phyloP scores from a whole-genome alignment of 2,113 vertebrate genomes.

The Genyomyrus donnyi region DNA sequence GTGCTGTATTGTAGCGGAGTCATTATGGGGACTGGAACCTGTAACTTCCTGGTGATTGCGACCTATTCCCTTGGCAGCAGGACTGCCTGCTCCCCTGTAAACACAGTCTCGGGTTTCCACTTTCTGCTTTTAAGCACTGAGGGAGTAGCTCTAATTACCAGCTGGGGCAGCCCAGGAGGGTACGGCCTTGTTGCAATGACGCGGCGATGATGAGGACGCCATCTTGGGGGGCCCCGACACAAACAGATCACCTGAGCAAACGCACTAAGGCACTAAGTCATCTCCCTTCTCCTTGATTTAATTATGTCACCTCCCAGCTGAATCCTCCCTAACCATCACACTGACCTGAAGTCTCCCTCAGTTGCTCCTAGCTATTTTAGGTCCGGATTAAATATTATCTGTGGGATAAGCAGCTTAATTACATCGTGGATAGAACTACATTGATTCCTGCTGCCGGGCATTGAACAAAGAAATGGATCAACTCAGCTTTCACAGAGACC shows the following conservation, averaged over 20 bases:
- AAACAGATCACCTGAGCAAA: neutral
- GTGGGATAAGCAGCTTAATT: constrained; percentile 17
- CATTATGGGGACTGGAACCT: neutral
- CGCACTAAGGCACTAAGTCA: neutral
- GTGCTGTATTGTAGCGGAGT: neutral
- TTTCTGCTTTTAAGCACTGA: neutral
- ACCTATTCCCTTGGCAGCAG: neutral
- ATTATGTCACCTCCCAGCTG: neutral
- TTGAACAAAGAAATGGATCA: constrained; percentile 1
- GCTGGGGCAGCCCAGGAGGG: neutral
- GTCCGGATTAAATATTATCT: neutral
- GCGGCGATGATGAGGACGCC: neutral
- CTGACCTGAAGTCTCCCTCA: neutral
- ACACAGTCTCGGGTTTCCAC: neutral
- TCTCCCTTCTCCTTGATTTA: neutral
- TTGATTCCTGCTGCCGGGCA: neutral
- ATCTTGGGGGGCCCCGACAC: neutral
- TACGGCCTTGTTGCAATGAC: neutral
- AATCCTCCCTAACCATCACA: neutral
- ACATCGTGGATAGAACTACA: neutral
- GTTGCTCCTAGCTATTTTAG: neutral
- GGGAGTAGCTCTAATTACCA: neutral
- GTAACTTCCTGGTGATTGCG: neutral
- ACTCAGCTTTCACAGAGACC: constrained; percentile 7
- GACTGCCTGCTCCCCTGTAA: neutral